A percentile compares a stretch with the other conserved stretches of the same genome.
Evolutionary conservation across 2,797 vertebrate species (phyloP).

Genomic region (Chelidonichthys spinosus): DNA sequence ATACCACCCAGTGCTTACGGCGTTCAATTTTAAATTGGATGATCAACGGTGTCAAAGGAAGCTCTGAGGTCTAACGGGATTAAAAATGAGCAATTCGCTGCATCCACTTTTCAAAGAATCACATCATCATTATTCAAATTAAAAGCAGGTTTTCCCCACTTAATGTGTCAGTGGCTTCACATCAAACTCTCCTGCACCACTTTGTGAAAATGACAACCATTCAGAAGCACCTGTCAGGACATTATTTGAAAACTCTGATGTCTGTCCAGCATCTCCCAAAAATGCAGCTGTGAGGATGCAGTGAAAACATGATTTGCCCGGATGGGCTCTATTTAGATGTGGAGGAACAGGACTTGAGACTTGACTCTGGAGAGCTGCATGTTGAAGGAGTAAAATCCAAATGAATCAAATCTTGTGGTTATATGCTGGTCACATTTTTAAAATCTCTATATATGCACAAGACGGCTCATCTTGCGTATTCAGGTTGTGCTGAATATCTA

Average conservation of each 20-base stretch:
- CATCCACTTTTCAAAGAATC: conserved; percentile 62
- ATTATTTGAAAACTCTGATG: conserved; percentile 38
- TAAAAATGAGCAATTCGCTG: conserved; percentile 70
- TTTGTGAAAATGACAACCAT: conserved; percentile 60
- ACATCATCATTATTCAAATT: conserved; percentile 73
- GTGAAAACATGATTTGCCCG: conserved; percentile 30
- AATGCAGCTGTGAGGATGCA: conserved; percentile 16
- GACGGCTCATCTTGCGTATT: conserved; percentile 76
- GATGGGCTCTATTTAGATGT: conserved; percentile 12
- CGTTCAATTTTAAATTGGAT: conserved; percentile 68
- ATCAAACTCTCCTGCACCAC: conserved; percentile 43
- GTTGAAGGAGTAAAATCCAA: conserved; percentile 26
- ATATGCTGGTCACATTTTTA: conserved; percentile 6
- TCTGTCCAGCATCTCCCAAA: conserved; percentile 31
- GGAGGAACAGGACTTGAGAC: conserved; percentile 1
- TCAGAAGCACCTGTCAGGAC: conserved; percentile 31
- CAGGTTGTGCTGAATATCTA: conserved; percentile 7
- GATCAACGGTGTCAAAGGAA: conserved; percentile 67
- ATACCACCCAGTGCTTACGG: conserved; percentile 57
- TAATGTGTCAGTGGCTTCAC: conserved; percentile 43
- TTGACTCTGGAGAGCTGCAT: conserved; percentile 16
- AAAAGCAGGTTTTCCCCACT: conserved; percentile 53
- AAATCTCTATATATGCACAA: background rate
- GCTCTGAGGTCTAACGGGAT: conserved; percentile 68
- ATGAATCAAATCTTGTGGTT: conserved; percentile 18